phyloP scores from a whole-genome alignment of 2,113 vertebrate genomes.

The Lipophrys pholis region DNA sequence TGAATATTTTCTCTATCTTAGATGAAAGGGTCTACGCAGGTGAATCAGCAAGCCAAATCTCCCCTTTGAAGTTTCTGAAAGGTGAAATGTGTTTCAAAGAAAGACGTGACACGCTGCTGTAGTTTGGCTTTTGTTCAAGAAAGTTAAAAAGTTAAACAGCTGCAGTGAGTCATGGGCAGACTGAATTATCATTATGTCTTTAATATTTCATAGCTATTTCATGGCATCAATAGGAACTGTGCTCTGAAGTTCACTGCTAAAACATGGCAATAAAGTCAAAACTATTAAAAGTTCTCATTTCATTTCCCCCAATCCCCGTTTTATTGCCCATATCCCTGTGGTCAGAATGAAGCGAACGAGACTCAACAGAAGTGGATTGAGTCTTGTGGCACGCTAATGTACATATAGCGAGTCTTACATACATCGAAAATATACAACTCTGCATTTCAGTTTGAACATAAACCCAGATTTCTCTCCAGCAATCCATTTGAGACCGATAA shows the following conservation, averaged over 20 bases:
- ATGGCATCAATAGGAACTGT: slow-evolving; percentile 11
- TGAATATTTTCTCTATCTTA: not conserved
- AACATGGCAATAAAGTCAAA: slow-evolving; percentile 4
- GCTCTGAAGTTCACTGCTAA: slow-evolving; percentile 10
- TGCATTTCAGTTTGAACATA: slow-evolving; percentile 39
- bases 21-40: not conserved
- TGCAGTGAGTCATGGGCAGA: slow-evolving; percentile 17
- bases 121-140: slow-evolving; percentile 5
- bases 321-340: slow-evolving; percentile 25
- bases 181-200: slow-evolving; percentile 5
- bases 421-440: slow-evolving; percentile 19
- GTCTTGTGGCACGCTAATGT: slow-evolving; percentile 22
- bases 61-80: slow-evolving; percentile 3
- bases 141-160: not conserved
- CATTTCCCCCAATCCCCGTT: slow-evolving; percentile 16
- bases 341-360: slow-evolving; percentile 16
- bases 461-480: slow-evolving; percentile 20
- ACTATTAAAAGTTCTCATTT: slow-evolving; percentile 28
- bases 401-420: slow-evolving; percentile 4
- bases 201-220: slow-evolving; percentile 6
- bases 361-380: slow-evolving; percentile 22
- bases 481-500: slow-evolving; percentile 53
- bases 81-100: not conserved
- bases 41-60: not conserved
- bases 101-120: not conserved